Percentiles rank a stretch among this genome's conserved stretches.
phyloP scores from a whole-genome alignment of 2,888 invertebrate species.

The Agriotes lineatus region DNA sequence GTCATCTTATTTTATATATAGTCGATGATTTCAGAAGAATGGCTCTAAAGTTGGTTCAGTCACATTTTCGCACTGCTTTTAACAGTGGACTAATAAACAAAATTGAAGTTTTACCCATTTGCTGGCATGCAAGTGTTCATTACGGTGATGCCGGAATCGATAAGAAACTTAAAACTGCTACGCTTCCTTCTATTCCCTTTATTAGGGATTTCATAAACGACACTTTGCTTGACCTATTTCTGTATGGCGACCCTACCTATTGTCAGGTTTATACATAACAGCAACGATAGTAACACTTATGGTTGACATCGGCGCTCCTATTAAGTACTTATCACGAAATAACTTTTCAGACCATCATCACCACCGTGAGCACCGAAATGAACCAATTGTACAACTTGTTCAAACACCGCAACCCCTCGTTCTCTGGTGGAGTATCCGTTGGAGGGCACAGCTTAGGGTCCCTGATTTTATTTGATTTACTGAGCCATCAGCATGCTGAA shows the following conservation, averaged over 20 bases:
- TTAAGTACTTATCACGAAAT: no score
- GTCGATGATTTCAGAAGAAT: background rate
- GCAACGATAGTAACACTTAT: no score
- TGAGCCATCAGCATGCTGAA: constrained; percentile 79
- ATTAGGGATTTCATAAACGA: constrained; percentile 94
- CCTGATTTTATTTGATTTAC: constrained; percentile 92
- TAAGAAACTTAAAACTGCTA: constrained; percentile 85
- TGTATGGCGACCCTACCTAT: constrained; percentile 93
- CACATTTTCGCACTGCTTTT: background rate
- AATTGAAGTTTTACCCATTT: constrained; percentile 93
- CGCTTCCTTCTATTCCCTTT: constrained; percentile 90
- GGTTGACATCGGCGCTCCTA: no score
- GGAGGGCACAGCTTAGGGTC: constrained; percentile 96
- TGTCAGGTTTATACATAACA: no score
- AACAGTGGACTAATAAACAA: constrained; percentile 58
- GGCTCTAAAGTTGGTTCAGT: background rate
- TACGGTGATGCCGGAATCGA: constrained; percentile 91
- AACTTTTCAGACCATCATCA: no score
- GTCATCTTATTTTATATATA: no score
- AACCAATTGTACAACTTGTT: constrained; percentile 87
- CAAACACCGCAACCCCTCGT: constrained; percentile 81
- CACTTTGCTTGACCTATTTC: constrained; percentile 91
- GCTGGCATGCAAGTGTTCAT: constrained; percentile 93
- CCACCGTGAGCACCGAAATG: constrained; percentile 88
- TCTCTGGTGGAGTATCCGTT: constrained; percentile 87